A percentile compares a stretch with the other conserved stretches of the same genome.
Evolutionary conservation across 2,888 invertebrate genomes (phyloP).

Genomic region (Andrena marginata): DNA sequence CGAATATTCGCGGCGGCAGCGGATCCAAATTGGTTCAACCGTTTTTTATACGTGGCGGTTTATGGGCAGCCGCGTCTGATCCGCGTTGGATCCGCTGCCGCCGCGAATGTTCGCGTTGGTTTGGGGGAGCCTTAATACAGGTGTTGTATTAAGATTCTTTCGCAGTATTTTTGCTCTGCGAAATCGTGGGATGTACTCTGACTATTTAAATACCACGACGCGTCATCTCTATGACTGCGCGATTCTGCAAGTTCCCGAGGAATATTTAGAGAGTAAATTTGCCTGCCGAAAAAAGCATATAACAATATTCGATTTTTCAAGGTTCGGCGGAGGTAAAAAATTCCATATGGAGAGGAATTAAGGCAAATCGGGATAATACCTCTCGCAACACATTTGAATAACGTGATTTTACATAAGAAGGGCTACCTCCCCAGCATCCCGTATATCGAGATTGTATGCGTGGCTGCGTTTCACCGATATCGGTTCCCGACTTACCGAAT

Average conservation of each 20-base stretch:
- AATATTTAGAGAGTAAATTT: neutral
- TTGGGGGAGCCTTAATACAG: neutral
- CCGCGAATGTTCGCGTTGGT: too few species aligned
- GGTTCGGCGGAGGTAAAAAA: neutral
- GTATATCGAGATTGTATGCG: conserved; percentile 40
- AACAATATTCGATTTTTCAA: neutral
- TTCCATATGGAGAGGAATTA: neutral
- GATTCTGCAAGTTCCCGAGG: neutral
- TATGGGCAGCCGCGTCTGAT: too few species aligned
- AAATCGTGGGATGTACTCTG: neutral
- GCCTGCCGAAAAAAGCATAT: neutral
- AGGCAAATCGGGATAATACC: conserved; percentile 16
- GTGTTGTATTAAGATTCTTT: too few species aligned
- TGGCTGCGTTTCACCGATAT: conserved; percentile 36
- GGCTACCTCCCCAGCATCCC: neutral
- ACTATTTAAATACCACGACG: too few species aligned
- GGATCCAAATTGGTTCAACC: too few species aligned
- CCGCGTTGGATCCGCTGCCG: too few species aligned
- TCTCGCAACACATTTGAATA: conserved; percentile 9
- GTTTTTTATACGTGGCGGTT: too few species aligned
- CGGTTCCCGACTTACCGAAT: conserved; percentile 50
- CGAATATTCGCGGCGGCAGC: too few species aligned
- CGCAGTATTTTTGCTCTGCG: neutral
- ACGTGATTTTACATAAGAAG: conserved; percentile 21
- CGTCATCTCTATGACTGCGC: neutral